Percentiles rank a stretch among this genome's conserved stretches.
These are phyloP conservation scores for Enteromius treurensis DNA, from an alignment of 2,797 vertebrate species.

Conservation along the genomic window DNA sequence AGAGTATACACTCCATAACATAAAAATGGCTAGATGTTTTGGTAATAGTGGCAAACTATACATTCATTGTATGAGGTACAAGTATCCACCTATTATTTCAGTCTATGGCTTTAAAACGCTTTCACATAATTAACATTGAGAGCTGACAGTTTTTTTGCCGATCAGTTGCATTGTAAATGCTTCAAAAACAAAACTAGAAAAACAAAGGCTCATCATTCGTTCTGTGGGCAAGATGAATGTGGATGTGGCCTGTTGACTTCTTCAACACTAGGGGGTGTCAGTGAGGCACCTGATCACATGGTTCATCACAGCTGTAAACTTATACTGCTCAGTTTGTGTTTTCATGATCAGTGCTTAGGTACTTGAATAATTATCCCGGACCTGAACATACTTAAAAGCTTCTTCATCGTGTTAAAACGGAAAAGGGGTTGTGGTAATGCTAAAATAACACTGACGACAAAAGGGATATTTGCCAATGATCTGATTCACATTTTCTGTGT, in stretches of 20 bases:
- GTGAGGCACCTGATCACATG: neutral
- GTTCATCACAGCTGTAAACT: neutral
- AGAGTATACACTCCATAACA: neutral
- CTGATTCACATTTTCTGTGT: conserved; percentile 42
- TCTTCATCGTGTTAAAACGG: conserved; percentile 18
- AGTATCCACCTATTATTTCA: neutral
- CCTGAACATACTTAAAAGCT: conserved; percentile 1
- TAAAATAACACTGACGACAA: conserved; percentile 25
- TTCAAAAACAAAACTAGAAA: conserved; percentile 20
- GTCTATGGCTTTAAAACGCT: conserved; percentile 45
- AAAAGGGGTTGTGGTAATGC: conserved; percentile 11
- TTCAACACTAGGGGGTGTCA: conserved; percentile 14
- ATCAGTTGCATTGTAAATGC: conserved; percentile 13
- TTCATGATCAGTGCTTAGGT: conserved; percentile 10
- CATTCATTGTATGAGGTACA: conserved; percentile 38
- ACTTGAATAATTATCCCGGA: neutral
- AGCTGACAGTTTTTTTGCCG: neutral
- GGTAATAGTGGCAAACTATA: conserved; percentile 26
- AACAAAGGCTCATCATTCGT: neutral
- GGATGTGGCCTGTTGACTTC: neutral
- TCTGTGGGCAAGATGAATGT: neutral
- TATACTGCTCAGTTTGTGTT: neutral
- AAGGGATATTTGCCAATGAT: conserved; percentile 1
- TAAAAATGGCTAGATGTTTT: conserved; percentile 31
- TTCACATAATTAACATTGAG: conserved; percentile 16